Evolutionary conservation across 1,140 invertebrate species (phyloP), one percentile per base, ranked within the genome.

Genomic region (Calliphora vicina): DNA sequence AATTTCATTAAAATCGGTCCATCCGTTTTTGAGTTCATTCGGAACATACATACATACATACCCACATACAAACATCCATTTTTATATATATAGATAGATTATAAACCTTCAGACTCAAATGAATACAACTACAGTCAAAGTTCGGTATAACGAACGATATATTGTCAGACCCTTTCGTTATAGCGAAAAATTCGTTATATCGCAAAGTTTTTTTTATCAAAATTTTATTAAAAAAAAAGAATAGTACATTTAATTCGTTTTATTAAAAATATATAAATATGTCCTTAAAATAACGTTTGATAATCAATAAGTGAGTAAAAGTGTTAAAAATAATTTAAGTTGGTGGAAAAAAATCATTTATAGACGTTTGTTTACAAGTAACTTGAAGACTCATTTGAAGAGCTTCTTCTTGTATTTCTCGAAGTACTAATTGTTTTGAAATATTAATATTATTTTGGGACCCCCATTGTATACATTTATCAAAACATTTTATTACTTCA

Each of bases 401-500:
- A 43, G 74, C 74, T 76, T 76, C 74, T 29, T 76, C 74, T 15
- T 76, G 74, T 35, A 76, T n/a, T 43, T 76, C 74, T 29, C 15
- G 17, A 5, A 76, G 25, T 20, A 26, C 74, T 76, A 76, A n/a
- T 35, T 23, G 17, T 76, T 76, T 76, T n/a, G 26, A 76, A 76
- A 43, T 35, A 26, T 35, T 20, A 23, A 43, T 43, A 76, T 76
- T 76, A 35, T 76, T 76, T 76, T 76, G 12, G 8, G 9, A 20
- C 35, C 27, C 29, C 74, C 74, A 76, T 29, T 76, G 25, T 29
- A 76, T 29, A 35, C 74, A 76, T 20, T n/a, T 35, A 27, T 29
- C 74, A 42, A 78, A 42, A 43, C 74, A n/a, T 17, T 43, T 78
- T 35, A 78, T 78, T n/a, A 26, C 15, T 10, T 43, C 74, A 5